A percentile compares a stretch with the other conserved stretches of the same genome.
Evolutionary conservation across 2,888 invertebrate species (phyloP).

Genomic region (Phortica okadai): DNA sequence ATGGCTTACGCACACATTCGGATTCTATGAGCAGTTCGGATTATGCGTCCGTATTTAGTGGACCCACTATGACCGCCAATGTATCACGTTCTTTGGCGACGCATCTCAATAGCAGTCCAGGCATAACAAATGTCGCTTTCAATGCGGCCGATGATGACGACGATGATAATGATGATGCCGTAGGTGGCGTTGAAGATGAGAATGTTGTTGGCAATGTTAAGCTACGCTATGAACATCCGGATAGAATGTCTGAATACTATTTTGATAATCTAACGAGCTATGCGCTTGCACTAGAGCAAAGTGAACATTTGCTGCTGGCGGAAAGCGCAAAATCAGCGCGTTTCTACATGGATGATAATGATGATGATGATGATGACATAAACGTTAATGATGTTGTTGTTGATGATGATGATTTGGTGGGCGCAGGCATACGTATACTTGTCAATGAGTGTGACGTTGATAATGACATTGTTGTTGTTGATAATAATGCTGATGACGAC

Average conservation of each 20-base stretch:
- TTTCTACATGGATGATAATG: slow-evolving; percentile 52
- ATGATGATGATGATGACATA: slow-evolving; percentile 40
- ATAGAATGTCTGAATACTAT: slow-evolving; percentile 71
- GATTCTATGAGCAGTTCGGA: slow-evolving; percentile 76
- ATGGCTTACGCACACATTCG: slow-evolving; percentile 57
- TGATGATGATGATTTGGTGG: slow-evolving; percentile 31
- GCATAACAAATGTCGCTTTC: slow-evolving; percentile 30
- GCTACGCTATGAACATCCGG: slow-evolving; percentile 72
- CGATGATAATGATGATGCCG: neutral
- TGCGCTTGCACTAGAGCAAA: slow-evolving; percentile 55
- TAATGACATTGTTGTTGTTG: neutral
- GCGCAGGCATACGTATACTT: slow-evolving; percentile 62
- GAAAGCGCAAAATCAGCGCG: slow-evolving; percentile 60
- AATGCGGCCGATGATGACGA: slow-evolving; percentile 18
- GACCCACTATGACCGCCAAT: slow-evolving; percentile 50
- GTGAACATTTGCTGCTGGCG: slow-evolving; percentile 61
- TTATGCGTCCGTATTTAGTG: slow-evolving; percentile 76
- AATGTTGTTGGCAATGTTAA: slow-evolving; percentile 45
- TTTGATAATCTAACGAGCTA: slow-evolving; percentile 67
- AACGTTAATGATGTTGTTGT: slow-evolving; percentile 36
- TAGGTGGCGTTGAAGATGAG: neutral
- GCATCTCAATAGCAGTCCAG: neutral
- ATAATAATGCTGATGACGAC: slow-evolving; percentile 1
- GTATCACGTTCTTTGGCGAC: slow-evolving; percentile 8
- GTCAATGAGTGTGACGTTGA: slow-evolving; percentile 63